phyloP scores from a whole-genome alignment of 1,140 invertebrate species.

The Tribolium madens region DNA sequence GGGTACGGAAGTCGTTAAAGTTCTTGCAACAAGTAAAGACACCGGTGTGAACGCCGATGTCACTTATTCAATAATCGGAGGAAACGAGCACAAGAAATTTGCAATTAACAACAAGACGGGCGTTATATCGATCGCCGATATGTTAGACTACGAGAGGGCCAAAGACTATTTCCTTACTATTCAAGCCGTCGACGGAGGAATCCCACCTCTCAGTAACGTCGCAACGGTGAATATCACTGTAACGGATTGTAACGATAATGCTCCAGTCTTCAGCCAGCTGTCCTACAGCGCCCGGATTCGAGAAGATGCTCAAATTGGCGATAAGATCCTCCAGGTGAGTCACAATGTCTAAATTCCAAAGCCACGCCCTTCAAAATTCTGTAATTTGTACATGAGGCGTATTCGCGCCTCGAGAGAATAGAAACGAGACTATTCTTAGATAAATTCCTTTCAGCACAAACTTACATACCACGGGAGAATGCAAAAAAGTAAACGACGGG shows the following conservation, averaged over 20 bases:
- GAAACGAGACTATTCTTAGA: slow-evolving; percentile 1
- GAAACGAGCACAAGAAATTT: slow-evolving; percentile 90
- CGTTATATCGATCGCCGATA: slow-evolving; percentile 80
- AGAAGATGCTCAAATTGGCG: slow-evolving; percentile 81
- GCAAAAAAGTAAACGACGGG: slow-evolving; percentile 2
- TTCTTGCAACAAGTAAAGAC: slow-evolving; percentile 92
- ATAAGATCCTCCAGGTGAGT: slow-evolving; percentile 78
- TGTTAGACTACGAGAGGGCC: slow-evolving; percentile 87
- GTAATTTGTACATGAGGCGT: background rate
- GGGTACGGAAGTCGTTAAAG: slow-evolving; percentile 82
- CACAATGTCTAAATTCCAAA: background rate
- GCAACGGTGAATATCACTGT: slow-evolving; percentile 91
- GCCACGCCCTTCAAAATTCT: background rate
- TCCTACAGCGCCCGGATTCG: slow-evolving; percentile 83
- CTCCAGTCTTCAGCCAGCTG: slow-evolving; percentile 84
- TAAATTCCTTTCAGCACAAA: background rate
- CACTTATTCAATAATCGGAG: slow-evolving; percentile 88
- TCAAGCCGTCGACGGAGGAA: slow-evolving; percentile 88
- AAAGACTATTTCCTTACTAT: slow-evolving; percentile 90
- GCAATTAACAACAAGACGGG: slow-evolving; percentile 80
- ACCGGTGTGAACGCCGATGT: slow-evolving; percentile 94
- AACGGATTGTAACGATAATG: slow-evolving; percentile 91
- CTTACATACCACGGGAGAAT: background rate
- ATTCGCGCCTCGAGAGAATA: background rate
- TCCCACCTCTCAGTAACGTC: slow-evolving; percentile 86